Evolutionary conservation across 1,140 invertebrate species (phyloP).

Genomic region (Phortica variegata): DNA sequence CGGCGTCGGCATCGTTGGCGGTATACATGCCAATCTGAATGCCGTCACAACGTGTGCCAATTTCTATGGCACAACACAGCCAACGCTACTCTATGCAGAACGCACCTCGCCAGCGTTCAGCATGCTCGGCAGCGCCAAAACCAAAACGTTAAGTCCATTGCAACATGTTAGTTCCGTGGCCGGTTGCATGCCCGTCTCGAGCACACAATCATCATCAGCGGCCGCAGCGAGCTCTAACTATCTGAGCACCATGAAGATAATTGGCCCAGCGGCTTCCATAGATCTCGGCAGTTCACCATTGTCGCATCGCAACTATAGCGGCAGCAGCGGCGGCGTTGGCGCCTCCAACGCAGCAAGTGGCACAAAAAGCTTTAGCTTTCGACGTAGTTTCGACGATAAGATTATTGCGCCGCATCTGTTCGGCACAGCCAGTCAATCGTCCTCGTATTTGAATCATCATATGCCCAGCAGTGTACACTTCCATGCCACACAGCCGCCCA

Average conservation of each 20-base stretch:
- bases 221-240: conserved; percentile 19
- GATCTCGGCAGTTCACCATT: conserved; percentile 49
- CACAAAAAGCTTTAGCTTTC: conserved; percentile 48
- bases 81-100: neutral
- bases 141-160: conserved; percentile 16
- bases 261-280: conserved; percentile 48
- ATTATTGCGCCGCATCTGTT: conserved; percentile 37
- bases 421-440: conserved; percentile 17
- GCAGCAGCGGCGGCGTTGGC: neutral
- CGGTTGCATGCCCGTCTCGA: conserved; percentile 1
- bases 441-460: conserved; percentile 8
- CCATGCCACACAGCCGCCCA: conserved; percentile 16
- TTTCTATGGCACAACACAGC: neutral
- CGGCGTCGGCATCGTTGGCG: conserved; percentile 36
- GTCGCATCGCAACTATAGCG: conserved; percentile 45
- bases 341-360: conserved; percentile 19
- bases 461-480: conserved; percentile 1
- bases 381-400: conserved; percentile 53
- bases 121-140: conserved; percentile 40
- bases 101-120: conserved; percentile 34
- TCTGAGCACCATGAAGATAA: conserved; percentile 35
- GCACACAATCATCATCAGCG: conserved; percentile 10
- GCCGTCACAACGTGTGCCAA: conserved; percentile 1
- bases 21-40: too few species aligned
- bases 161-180: conserved; percentile 11